phyloP scores from a whole-genome alignment of 2,797 vertebrate species.

The Enteromius argenteus region DNA sequence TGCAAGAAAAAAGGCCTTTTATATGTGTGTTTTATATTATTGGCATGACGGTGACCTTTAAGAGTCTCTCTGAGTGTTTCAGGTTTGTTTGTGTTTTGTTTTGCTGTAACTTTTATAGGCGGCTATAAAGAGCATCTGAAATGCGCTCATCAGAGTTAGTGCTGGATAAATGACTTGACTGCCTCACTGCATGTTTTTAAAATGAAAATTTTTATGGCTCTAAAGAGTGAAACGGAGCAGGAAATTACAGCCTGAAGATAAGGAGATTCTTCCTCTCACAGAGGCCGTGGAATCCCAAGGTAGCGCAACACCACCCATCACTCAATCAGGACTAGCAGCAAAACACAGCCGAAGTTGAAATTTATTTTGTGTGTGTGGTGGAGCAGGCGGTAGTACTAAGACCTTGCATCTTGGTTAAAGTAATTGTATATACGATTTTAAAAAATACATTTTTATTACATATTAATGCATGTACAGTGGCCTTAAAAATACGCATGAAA shows the following conservation, averaged over 20 bases:
- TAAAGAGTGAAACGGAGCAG: conserved; percentile 80
- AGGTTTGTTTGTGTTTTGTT: conserved; percentile 40
- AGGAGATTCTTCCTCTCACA: conserved; percentile 66
- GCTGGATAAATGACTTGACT: conserved; percentile 71
- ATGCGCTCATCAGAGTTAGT: conserved; percentile 43
- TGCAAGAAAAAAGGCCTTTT: not conserved
- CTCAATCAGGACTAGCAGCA: conserved; percentile 40
- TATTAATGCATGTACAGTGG: not conserved
- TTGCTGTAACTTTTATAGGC: conserved; percentile 36
- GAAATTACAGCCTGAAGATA: conserved; percentile 79
- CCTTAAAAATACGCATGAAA: not conserved
- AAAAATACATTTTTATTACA: not conserved
- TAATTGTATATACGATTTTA: not conserved
- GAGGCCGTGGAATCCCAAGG: conserved; percentile 60
- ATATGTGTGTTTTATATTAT: conserved; percentile 27
- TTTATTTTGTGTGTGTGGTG: conserved; percentile 25
- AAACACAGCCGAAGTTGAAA: conserved; percentile 41
- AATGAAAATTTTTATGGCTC: conserved; percentile 73
- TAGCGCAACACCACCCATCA: conserved; percentile 57
- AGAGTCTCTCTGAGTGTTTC: conserved; percentile 33
- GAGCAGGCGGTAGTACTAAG: not conserved
- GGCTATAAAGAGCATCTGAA: conserved; percentile 48
- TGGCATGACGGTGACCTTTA: conserved; percentile 29
- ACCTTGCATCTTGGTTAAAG: not conserved
- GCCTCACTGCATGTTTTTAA: conserved; percentile 70